A percentile compares a stretch with the other conserved stretches of the same genome.
These are phyloP conservation scores for Leptopilina boulardi DNA, from an alignment of 1,140 invertebrate genomes.

Conservation along the genomic window DNA sequence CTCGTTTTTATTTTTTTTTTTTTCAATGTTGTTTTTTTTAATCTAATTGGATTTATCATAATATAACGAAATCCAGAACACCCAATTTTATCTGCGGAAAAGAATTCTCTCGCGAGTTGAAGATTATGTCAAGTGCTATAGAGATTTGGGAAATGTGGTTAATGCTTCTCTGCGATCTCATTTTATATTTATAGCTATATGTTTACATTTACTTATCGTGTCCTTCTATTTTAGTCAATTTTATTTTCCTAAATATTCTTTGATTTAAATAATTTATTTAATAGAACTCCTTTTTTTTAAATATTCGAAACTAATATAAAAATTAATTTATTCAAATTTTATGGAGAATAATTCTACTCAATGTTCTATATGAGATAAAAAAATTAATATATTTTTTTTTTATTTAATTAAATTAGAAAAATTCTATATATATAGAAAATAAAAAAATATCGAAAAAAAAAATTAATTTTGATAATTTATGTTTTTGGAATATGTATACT, in stretches of 20 bases:
- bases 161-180: not conserved
- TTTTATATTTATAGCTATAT: not conserved
- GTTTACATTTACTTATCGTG: not conserved
- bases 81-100: conserved; percentile 7
- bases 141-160: conserved; percentile 1
- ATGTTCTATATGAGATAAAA: no score
- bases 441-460: no score
- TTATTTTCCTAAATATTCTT: no score
- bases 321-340: no score
- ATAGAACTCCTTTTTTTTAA: no score
- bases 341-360: no score
- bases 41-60: not conserved
- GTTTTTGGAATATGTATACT: not conserved
- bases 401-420: no score
- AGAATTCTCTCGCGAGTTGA: not conserved
- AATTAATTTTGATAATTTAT: not conserved
- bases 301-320: no score
- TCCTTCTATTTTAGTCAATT: not conserved
- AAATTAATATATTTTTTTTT: no score
- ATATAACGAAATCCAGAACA: conserved; percentile 17
- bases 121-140: not conserved
- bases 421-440: no score
- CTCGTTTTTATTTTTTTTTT: not conserved
- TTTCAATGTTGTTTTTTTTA: not conserved
- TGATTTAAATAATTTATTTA: no score